A percentile compares a stretch with the other conserved stretches of the same genome.
These are phyloP conservation scores for Morinoia aosen DNA, from an alignment of 2,888 invertebrate species.

Conservation along the genomic window DNA sequence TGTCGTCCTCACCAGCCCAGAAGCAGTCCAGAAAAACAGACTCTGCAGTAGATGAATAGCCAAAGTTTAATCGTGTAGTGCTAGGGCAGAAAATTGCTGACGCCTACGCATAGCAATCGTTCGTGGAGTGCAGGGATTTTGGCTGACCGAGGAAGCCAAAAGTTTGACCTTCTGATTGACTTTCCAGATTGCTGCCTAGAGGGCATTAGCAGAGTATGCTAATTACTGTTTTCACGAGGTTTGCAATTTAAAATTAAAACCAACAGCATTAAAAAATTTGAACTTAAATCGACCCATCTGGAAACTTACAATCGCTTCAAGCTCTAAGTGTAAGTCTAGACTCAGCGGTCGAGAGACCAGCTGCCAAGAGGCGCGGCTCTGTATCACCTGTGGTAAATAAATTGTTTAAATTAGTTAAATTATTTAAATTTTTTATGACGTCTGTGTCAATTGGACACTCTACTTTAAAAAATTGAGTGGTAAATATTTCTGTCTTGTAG, in stretches of 20 bases:
- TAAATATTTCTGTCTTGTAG: neutral
- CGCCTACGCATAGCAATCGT: neutral
- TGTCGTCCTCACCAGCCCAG: neutral
- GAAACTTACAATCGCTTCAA: neutral
- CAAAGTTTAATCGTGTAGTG: neutral
- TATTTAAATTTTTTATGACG: neutral
- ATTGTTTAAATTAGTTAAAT: neutral
- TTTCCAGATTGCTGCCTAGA: neutral
- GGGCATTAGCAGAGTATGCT: neutral
- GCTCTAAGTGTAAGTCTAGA: neutral
- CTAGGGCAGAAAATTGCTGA: neutral
- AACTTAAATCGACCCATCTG: neutral
- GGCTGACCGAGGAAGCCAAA: no score
- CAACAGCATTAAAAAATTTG: neutral
- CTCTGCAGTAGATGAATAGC: neutral
- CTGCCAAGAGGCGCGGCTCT: neutral
- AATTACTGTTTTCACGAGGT: neutral
- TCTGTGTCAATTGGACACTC: neutral
- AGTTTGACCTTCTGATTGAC: neutral
- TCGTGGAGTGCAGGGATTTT: no score
- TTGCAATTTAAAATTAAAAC: neutral
- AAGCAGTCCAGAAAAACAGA: neutral
- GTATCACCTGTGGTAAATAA: no score
- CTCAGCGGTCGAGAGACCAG: neutral
- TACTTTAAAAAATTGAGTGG: neutral